Evolutionary conservation across 2,888 invertebrate species (phyloP).

Genomic region (Auanema sp.): DNA sequence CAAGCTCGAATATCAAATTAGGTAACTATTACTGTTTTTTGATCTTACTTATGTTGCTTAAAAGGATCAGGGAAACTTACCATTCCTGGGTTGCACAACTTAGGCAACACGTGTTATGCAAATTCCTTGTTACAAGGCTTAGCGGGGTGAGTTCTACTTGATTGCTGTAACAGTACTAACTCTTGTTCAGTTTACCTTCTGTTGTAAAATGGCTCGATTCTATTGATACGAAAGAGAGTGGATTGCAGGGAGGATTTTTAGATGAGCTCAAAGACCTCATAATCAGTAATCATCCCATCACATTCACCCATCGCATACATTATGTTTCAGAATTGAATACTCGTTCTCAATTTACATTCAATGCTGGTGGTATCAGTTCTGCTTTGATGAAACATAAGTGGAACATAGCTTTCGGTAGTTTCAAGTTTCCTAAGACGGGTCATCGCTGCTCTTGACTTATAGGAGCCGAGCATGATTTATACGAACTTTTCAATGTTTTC

Average conservation of each 20-base stretch:
- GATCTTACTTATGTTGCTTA: too few species aligned
- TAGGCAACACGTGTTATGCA: constrained; percentile 53
- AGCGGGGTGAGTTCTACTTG: constrained; percentile 26
- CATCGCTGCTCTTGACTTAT: neutral
- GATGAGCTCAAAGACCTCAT: constrained; percentile 20
- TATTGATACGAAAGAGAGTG: constrained; percentile 16
- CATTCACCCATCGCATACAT: too few species aligned
- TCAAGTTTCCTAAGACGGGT: neutral
- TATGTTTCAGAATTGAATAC: constrained; percentile 30
- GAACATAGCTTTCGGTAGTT: constrained; percentile 35
- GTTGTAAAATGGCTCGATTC: constrained; percentile 36
- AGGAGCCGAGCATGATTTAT: constrained; percentile 74
- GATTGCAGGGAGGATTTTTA: constrained; percentile 22
- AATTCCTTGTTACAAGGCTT: constrained; percentile 50
- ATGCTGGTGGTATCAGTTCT: constrained; percentile 30
- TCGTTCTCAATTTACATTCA: constrained; percentile 17
- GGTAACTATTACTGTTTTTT: too few species aligned
- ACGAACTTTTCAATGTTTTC: constrained; percentile 86
- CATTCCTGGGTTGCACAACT: constrained; percentile 43
- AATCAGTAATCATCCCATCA: constrained; percentile 5
- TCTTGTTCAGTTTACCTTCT: constrained; percentile 41
- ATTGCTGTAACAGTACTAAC: neutral
- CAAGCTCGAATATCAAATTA: constrained; percentile 11
- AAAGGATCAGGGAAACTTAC: constrained; percentile 13
- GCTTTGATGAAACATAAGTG: constrained; percentile 36